phyloP scores from a whole-genome alignment of 2,797 vertebrate genomes.

The Florisuga fusca region DNA sequence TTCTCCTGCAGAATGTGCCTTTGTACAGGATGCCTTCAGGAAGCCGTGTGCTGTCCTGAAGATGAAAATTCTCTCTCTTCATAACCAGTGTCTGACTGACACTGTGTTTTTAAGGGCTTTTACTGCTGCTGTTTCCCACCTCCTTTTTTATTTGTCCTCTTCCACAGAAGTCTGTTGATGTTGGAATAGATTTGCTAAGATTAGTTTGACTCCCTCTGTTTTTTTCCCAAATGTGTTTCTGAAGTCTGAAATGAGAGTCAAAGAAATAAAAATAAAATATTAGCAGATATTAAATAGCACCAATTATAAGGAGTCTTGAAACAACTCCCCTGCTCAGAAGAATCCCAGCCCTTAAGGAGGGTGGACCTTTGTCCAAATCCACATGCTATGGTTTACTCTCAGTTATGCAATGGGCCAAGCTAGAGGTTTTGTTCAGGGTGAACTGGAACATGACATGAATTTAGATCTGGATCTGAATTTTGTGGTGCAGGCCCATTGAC shows the following conservation, averaged over 20 bases:
- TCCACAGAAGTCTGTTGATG: not conserved
- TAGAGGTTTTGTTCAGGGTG: not conserved
- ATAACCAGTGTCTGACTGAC: not conserved
- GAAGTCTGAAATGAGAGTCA: not conserved
- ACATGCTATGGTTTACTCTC: not conserved
- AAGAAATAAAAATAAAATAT: not conserved
- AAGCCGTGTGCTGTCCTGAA: not conserved
- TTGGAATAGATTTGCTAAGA: not conserved
- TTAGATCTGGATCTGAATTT: not conserved
- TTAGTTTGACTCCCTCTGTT: not conserved
- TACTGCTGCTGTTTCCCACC: slow-evolving; percentile 3
- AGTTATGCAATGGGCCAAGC: not conserved
- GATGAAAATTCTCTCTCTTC: not conserved
- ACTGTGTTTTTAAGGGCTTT: not conserved
- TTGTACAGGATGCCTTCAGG: not conserved
- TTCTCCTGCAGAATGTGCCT: not conserved
- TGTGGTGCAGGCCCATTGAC: not conserved
- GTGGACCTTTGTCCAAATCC: not conserved
- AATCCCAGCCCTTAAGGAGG: not conserved
- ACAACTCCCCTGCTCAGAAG: not conserved
- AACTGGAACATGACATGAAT: not conserved
- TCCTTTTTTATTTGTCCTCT: not conserved
- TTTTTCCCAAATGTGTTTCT: not conserved
- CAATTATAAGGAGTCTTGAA: slow-evolving; percentile 6
- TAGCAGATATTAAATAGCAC: not conserved